Percentiles rank a stretch among this genome's conserved stretches.
Evolutionary conservation across 2,797 vertebrate species (phyloP).

Genomic region (Labroides dimidiatus): DNA sequence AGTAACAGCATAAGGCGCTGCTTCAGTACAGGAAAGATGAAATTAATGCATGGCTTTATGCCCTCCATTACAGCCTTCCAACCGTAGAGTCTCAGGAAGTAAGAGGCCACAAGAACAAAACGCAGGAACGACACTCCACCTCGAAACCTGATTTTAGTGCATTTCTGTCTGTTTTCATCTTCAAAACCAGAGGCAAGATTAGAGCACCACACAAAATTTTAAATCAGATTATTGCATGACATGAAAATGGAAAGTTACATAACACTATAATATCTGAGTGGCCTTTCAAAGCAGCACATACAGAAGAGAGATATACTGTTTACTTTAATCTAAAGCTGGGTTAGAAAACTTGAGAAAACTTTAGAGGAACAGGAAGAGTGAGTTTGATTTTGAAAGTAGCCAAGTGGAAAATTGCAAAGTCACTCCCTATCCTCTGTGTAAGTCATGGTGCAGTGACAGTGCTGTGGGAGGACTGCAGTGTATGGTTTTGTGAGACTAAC

Average conservation of each 20-base stretch:
- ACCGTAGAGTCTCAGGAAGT: not conserved
- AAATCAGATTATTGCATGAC: not conserved
- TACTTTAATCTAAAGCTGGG: too few relatives aligned
- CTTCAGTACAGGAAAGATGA: not conserved
- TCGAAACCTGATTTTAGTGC: not conserved
- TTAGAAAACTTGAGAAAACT: too few relatives aligned
- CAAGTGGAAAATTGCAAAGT: too few relatives aligned
- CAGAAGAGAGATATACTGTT: not conserved
- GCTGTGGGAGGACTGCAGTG: too few relatives aligned
- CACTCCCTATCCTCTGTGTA: too few relatives aligned
- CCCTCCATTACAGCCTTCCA: not conserved
- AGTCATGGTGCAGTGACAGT: too few relatives aligned
- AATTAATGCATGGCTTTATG: not conserved
- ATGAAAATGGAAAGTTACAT: not conserved
- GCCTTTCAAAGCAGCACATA: too few relatives aligned
- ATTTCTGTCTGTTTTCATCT: not conserved
- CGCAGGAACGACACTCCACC: not conserved
- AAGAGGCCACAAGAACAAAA: not conserved
- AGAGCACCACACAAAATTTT: not conserved
- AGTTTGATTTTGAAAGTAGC: too few relatives aligned
- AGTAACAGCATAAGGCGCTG: not conserved
- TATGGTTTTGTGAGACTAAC: too few relatives aligned
- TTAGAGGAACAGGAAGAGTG: too few relatives aligned
- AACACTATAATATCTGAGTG: not conserved
- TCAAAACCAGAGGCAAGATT: not conserved